These are phyloP conservation scores for Pempheris klunzingeri DNA, from an alignment of 2,797 vertebrate genomes.

Conservation along the genomic window DNA sequence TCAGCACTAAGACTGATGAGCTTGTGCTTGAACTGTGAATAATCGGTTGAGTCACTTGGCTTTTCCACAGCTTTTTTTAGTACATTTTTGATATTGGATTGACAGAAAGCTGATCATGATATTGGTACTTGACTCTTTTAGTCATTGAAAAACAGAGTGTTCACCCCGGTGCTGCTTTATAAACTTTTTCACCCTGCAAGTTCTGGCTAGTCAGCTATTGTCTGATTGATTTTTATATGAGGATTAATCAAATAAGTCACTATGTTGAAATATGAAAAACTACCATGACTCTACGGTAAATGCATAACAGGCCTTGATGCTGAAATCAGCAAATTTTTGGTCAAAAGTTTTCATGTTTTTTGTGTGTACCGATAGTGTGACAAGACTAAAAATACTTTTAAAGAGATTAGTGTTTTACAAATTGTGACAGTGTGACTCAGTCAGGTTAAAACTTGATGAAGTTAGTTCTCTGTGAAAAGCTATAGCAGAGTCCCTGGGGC, in stretches of 20 bases:
- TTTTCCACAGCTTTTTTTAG: neutral
- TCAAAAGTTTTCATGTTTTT: neutral
- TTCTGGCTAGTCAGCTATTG: neutral
- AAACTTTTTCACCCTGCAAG: neutral
- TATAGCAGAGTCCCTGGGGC: neutral
- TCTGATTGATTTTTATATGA: neutral
- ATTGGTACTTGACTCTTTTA: neutral
- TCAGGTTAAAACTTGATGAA: constrained; percentile 10
- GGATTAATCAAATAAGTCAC: neutral
- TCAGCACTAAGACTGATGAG: constrained; percentile 2
- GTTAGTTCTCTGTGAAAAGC: neutral
- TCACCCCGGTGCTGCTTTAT: too few species aligned
- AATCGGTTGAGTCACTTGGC: constrained; percentile 38
- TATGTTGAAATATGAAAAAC: neutral
- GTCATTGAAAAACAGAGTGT: constrained; percentile 3
- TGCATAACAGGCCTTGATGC: neutral
- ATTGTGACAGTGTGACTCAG: constrained; percentile 11
- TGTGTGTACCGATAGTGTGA: neutral
- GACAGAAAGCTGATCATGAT: constrained; percentile 4
- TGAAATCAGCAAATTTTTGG: neutral
- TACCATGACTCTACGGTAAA: neutral
- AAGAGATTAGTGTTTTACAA: constrained; percentile 10
- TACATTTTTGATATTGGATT: neutral
- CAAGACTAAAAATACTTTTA: neutral
- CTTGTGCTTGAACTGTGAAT: constrained; percentile 13